Evolutionary conservation across 2,797 vertebrate genomes (phyloP).

Genomic region (Orestias chungarensis): DNA sequence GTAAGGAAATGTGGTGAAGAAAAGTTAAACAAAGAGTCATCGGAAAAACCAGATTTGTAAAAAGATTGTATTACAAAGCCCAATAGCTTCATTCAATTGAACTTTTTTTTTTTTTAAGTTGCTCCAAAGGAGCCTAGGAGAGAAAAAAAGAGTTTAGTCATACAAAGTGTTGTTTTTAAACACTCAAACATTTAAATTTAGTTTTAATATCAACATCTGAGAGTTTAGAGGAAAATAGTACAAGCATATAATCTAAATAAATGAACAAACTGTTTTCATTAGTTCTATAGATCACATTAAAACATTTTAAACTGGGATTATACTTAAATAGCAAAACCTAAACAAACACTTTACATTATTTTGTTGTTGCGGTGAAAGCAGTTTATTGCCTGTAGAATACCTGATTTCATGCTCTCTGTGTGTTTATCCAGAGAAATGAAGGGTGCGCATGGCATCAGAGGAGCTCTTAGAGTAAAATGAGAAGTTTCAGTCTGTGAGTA

Average conservation of each 20-base stretch:
- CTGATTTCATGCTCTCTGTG: background rate
- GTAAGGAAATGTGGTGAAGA: background rate
- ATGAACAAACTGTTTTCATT: background rate
- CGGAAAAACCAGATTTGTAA: background rate
- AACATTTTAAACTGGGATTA: background rate
- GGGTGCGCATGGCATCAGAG: background rate
- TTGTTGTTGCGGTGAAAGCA: background rate
- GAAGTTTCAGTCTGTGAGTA: background rate
- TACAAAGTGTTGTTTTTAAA: background rate
- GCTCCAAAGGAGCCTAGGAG: background rate
- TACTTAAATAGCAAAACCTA: background rate
- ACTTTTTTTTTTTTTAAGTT: background rate
- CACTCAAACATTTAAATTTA: background rate
- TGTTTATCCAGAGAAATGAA: background rate
- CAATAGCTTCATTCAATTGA: no score
- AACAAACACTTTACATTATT: background rate
- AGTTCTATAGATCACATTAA: background rate
- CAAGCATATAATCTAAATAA: background rate
- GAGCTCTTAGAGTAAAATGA: background rate
- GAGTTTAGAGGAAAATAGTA: no score
- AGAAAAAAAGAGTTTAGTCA: background rate
- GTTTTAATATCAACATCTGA: background rate
- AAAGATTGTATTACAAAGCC: background rate
- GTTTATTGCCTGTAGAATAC: no score
- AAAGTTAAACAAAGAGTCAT: background rate